Base-by-base conservation (phyloP, 2,888 invertebrate genomes). In the Drosophila basisetae region DNA sequence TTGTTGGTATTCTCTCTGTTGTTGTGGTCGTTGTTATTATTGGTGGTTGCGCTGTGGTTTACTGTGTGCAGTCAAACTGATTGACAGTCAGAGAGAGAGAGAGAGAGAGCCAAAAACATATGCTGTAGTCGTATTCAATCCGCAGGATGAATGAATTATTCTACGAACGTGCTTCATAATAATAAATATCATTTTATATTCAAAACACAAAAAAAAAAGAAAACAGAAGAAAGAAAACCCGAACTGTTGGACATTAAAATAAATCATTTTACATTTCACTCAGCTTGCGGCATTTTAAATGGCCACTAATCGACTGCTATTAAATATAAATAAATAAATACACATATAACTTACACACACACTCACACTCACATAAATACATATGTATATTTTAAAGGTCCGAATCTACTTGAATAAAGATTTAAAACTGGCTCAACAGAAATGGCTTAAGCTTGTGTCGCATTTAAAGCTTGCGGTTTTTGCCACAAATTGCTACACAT, bases 1-100 rank as follows among this genome's bases (percentile, higher is more conserved):
- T 22, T 16, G 22, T 33, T 25, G 35, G 25, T 35, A 7, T 33
- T 7, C 50, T 39, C 50, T 50, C 22, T 47, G 53, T 28, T 60
- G 22, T 35, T 59, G 33, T 39, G 16, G 43, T 7, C 41, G 58
- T 11, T 28, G 61, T 28, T 30, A 52, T 25, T 25, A 39, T n/a
- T 30, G 33, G 10, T 37, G 60, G 59, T 22, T 22, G 16, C 39
- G 53, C 52, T 69, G 68, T 47, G 59, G 68, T 49, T 67, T 60
- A 33, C 37, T 53, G 28, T 31, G 6, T 31, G 4, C 59, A 70
- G 78, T 67, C 64, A 68, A 66, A 61, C 66, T 83, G 84, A 81
- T 85, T 86, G 84, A 82, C 83, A 76, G 70, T 41, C 62, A 47
- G 53, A 55, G 16, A n/a, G 33, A 43, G 41, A 33, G 33, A 47